Conservation (phyloP, 2,888 invertebrate genomes). For the Hydroisotoma schaefferi region DNA sequence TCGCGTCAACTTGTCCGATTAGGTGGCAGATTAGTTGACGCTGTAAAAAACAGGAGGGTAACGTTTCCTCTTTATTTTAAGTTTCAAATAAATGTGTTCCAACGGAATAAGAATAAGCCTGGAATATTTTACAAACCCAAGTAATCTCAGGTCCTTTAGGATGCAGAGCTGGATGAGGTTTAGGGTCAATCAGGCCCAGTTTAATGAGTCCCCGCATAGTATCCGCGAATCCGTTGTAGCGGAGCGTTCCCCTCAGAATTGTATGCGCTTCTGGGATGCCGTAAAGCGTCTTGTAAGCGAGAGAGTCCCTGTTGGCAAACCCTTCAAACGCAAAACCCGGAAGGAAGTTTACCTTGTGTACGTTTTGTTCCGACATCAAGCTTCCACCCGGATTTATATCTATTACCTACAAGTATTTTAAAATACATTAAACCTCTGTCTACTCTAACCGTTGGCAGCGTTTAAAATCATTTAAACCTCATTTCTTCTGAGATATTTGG, state of each 20-base stretch:
- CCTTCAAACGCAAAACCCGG: conserved; percentile 97
- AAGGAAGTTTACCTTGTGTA: conserved; percentile 77
- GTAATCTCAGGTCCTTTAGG: conserved; percentile 92
- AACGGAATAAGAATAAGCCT: neutral
- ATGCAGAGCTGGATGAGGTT: conserved; percentile 84
- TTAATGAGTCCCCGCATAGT: conserved; percentile 82
- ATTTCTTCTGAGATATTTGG: conserved; percentile 78
- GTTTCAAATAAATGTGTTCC: neutral
- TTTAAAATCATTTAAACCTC: conserved; percentile 66
- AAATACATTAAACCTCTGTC: neutral
- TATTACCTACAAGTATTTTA: conserved; percentile 54
- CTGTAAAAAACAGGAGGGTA: conserved; percentile 56
- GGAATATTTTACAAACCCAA: conserved; percentile 66
- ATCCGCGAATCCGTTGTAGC: conserved; percentile 87
- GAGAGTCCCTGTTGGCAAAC: conserved; percentile 94
- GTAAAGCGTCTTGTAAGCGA: conserved; percentile 79
- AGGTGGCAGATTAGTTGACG: conserved; percentile 80
- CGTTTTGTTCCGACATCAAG: conserved; percentile 66
- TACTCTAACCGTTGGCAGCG: neutral
- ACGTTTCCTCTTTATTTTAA: neutral
- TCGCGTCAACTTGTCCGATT: conserved; percentile 74
- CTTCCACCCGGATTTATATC: conserved; percentile 81
- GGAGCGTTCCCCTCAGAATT: conserved; percentile 85
- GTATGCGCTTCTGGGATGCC: conserved; percentile 77
- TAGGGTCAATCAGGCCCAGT: conserved; percentile 80